Conservation (phyloP, 2,113 vertebrate species). For the Eulemur macaco region DNA sequence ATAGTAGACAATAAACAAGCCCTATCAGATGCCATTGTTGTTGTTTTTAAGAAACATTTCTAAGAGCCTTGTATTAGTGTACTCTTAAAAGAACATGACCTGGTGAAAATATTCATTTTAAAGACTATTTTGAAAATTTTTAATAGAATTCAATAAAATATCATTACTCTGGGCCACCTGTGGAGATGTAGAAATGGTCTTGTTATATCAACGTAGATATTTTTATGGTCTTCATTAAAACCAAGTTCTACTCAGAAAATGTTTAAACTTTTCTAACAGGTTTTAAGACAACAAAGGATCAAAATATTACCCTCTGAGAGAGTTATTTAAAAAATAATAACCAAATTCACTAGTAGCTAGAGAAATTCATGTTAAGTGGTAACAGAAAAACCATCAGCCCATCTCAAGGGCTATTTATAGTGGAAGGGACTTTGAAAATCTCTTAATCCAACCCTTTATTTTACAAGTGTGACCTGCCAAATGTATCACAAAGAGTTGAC, state of each 20-base stretch:
- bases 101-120: constrained; percentile 8
- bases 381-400: background rate
- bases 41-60: background rate
- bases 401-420: background rate
- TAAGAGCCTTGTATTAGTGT: background rate
- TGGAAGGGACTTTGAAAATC: background rate
- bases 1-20: background rate
- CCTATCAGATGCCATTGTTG: background rate
- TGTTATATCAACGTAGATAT: background rate
- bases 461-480: background rate
- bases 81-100: background rate
- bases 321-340: constrained; percentile 43
- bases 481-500: background rate
- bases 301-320: background rate
- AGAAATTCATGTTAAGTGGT: background rate
- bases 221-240: constrained; percentile 42
- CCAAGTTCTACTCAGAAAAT: background rate
- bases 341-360: background rate
- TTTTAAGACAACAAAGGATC: constrained; percentile 9
- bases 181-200: background rate
- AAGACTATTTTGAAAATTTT: background rate
- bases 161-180: background rate
- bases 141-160: constrained; percentile 37
- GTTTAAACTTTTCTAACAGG: constrained; percentile 31
- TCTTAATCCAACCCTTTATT: background rate